Percentiles rank a stretch among this genome's conserved stretches.
These are phyloP conservation scores for Suillia variegata DNA, from an alignment of 2,888 invertebrate genomes.

Conservation along the genomic window DNA sequence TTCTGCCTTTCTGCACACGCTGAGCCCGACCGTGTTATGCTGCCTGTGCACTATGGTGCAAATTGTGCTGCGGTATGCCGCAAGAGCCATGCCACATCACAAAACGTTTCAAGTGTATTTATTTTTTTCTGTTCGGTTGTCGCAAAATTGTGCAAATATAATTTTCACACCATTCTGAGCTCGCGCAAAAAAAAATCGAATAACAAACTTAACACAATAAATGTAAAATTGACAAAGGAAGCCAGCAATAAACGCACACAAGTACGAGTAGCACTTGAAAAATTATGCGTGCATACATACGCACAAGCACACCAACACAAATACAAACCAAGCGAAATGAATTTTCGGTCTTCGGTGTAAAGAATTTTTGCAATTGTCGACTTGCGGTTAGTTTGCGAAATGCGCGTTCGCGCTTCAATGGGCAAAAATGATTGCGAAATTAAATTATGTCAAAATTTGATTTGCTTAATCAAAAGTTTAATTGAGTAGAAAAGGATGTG, in stretches of 20 bases:
- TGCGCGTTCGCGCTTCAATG: not conserved
- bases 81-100: not conserved
- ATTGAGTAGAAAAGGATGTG: conserved; percentile 5
- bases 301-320: not conserved
- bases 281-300: not conserved
- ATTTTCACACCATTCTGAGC: conserved; percentile 43
- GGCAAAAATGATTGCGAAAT: not conserved
- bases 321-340: not conserved
- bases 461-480: conserved; percentile 6
- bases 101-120: not conserved
- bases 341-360: not conserved
- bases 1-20: no score
- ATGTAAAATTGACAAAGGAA: conserved; percentile 4
- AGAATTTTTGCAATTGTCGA: not conserved
- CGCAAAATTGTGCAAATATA: conserved; percentile 47
- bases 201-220: no score
- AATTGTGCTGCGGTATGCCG: not conserved
- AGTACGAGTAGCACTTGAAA: conserved; percentile 1
- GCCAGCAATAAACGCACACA: not conserved
- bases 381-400: not conserved
- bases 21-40: no score
- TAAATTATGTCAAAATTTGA: conserved; percentile 1
- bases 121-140: no score
- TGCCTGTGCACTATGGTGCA: not conserved
- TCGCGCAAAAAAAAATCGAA: no score